These are phyloP conservation scores for Antheraea yamamai DNA, from an alignment of 2,888 invertebrate genomes.

Conservation along the genomic window DNA sequence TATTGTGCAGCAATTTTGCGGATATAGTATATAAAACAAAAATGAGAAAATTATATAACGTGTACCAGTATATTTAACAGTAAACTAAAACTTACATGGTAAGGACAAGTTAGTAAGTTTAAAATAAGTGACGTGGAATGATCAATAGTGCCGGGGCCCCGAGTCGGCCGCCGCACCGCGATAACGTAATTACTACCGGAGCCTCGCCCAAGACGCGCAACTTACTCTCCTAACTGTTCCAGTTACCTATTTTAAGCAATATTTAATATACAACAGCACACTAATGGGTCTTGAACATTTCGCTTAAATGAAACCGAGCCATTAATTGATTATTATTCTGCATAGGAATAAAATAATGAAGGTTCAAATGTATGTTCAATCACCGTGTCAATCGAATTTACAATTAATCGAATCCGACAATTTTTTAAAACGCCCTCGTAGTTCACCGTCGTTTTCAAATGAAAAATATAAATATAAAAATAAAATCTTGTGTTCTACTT, in stretches of 20 bases:
- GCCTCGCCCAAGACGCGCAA: slow-evolving; percentile 47
- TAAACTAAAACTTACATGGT: slow-evolving; percentile 32
- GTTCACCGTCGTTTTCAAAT: too few relatives aligned
- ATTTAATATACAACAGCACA: slow-evolving; percentile 9
- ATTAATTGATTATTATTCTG: slow-evolving; percentile 21
- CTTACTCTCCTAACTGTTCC: slow-evolving; percentile 31
- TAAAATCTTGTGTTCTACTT: too few relatives aligned
- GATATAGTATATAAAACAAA: background rate
- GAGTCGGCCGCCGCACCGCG: slow-evolving; percentile 52
- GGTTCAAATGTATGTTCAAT: too few relatives aligned
- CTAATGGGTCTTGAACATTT: slow-evolving; percentile 10
- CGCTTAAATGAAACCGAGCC: slow-evolving; percentile 19
- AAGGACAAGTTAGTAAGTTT: slow-evolving; percentile 49
- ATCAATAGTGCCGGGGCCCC: slow-evolving; percentile 61
- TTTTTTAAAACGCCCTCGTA: too few relatives aligned
- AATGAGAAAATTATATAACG: background rate
- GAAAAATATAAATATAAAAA: too few relatives aligned
- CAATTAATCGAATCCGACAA: too few relatives aligned
- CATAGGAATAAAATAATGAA: background rate
- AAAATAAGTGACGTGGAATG: slow-evolving; percentile 66
- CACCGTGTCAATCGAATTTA: too few relatives aligned
- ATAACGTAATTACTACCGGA: slow-evolving; percentile 67
- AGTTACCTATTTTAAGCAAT: slow-evolving; percentile 35
- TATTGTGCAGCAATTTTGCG: background rate
- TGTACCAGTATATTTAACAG: background rate